Conservation (phyloP, 2,888 invertebrate species). For the Neoitamus cyanurus region DNA sequence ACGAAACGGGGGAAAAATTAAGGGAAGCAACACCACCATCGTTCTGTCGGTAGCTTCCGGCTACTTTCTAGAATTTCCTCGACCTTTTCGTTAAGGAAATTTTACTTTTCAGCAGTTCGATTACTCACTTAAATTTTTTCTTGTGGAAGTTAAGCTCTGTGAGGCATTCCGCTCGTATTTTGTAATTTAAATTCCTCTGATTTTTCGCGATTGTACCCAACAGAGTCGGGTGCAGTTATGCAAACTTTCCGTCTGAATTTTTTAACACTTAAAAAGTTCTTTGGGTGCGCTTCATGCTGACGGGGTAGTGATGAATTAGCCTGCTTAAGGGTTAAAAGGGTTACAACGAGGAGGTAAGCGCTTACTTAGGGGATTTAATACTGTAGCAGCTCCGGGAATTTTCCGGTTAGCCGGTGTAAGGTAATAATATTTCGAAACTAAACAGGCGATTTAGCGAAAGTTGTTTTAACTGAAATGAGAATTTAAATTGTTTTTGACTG, state of each 20-base stretch:
- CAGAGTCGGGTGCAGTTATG: neutral
- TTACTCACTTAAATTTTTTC: neutral
- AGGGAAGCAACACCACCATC: neutral
- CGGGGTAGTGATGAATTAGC: slow-evolving; percentile 16
- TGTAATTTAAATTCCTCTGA: neutral
- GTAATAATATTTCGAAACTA: neutral
- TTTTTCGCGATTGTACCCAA: neutral
- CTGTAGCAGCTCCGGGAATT: neutral
- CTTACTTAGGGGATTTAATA: neutral
- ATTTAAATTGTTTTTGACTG: neutral
- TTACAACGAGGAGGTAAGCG: neutral
- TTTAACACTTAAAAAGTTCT: neutral
- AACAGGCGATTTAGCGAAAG: neutral
- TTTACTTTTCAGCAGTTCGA: neutral
- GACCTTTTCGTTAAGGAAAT: neutral
- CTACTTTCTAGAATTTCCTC: neutral
- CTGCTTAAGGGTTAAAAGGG: neutral
- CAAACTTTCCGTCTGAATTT: neutral
- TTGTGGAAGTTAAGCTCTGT: neutral
- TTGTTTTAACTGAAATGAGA: neutral
- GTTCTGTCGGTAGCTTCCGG: neutral
- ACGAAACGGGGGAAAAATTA: neutral
- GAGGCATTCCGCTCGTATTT: neutral
- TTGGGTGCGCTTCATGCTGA: neutral
- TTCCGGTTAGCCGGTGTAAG: neutral